A percentile compares a stretch with the other conserved stretches of the same genome.
Evolutionary conservation across 2,113 vertebrate species (phyloP).

Genomic region (human): DNA sequence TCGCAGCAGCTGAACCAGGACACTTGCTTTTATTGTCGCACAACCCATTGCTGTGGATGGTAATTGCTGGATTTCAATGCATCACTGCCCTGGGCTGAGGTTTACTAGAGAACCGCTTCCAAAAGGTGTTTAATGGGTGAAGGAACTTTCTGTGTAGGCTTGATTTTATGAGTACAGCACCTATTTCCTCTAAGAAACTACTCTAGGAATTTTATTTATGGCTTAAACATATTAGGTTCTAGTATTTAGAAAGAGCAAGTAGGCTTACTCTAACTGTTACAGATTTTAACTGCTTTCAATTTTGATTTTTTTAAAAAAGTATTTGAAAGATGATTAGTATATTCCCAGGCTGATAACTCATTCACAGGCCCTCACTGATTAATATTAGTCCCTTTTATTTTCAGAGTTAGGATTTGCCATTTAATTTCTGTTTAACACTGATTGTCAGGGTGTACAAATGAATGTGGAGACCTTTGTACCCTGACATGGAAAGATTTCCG

Average conservation of each 20-base stretch:
- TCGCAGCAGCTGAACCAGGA: conserved; percentile 80
- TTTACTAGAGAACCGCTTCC: conserved; percentile 66
- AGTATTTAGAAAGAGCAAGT: neutral
- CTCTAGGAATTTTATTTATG: conserved; percentile 1
- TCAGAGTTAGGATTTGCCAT: neutral
- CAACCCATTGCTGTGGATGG: conserved; percentile 82
- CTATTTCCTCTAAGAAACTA: conserved; percentile 72
- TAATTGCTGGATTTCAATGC: conserved; percentile 81
- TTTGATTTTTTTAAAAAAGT: neutral
- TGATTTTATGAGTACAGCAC: conserved; percentile 55
- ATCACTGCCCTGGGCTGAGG: conserved; percentile 65
- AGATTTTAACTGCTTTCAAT: neutral
- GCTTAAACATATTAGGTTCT: conserved; percentile 27
- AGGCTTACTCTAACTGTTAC: neutral
- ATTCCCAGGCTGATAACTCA: neutral
- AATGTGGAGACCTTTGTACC: neutral
- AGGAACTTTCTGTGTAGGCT: conserved; percentile 47
- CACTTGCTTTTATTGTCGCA: conserved; percentile 73
- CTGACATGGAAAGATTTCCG: neutral
- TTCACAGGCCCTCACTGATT: neutral
- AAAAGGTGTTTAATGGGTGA: conserved; percentile 67
- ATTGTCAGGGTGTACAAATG: neutral
- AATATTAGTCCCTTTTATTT: neutral
- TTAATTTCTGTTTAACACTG: neutral
- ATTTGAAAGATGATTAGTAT: neutral